phyloP scores from a whole-genome alignment of 2,888 invertebrate genomes.

The Charanyca ferruginea region DNA sequence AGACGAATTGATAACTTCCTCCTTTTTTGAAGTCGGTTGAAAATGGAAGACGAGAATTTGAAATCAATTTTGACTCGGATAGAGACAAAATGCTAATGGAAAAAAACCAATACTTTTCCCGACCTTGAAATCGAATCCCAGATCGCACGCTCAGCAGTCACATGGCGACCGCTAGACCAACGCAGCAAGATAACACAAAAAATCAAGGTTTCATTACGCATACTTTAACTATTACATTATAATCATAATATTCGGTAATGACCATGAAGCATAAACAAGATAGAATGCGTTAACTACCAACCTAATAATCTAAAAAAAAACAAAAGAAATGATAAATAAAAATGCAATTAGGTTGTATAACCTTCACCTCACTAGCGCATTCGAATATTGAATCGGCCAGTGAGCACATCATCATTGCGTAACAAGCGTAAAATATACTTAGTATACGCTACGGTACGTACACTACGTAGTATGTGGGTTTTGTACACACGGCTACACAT shows the following conservation, averaged over 20 bases:
- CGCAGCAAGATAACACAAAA: background rate
- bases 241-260: constrained; percentile 28
- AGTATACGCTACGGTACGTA: constrained; percentile 42
- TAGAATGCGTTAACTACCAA: constrained; percentile 17
- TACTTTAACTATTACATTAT: constrained; percentile 13
- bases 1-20: too few relatives aligned
- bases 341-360: constrained; percentile 54
- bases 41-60: too few relatives aligned
- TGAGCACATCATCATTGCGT: constrained; percentile 65
- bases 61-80: too few relatives aligned
- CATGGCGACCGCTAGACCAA: too few relatives aligned
- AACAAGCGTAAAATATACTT: constrained; percentile 46
- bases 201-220: constrained; percentile 17
- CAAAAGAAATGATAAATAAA: constrained; percentile 12
- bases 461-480: constrained; percentile 1
- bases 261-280: constrained; percentile 41
- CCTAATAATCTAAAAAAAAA: constrained; percentile 10
- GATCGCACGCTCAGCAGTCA: too few relatives aligned
- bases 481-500: too few relatives aligned
- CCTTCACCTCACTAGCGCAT: constrained; percentile 64
- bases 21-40: too few relatives aligned
- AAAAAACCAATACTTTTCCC: too few relatives aligned
- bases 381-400: constrained; percentile 60
- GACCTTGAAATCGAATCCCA: too few relatives aligned
- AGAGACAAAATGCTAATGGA: too few relatives aligned